Conservation (phyloP, 2,888 invertebrate genomes). For the Hypolimnas misippus region DNA sequence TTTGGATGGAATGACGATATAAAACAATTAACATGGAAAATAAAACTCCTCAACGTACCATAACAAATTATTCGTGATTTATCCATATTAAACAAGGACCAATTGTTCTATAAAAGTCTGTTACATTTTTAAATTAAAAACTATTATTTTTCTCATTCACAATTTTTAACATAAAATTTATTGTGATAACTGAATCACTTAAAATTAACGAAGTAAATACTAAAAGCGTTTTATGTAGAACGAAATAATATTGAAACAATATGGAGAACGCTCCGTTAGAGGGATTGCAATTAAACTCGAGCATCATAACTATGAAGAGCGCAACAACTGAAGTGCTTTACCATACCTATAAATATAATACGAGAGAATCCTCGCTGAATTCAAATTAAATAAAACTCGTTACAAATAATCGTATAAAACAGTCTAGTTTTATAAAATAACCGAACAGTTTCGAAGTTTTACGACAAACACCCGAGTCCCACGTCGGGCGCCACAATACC, state of each 20-base stretch:
- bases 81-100: no score
- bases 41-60: no score
- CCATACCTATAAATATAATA: background rate
- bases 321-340: background rate
- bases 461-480: slow-evolving; percentile 18
- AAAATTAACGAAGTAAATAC: background rate
- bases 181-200: background rate
- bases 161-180: background rate
- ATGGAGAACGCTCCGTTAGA: background rate
- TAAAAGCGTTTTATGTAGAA: background rate
- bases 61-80: no score
- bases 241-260: background rate
- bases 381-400: background rate
- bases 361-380: background rate
- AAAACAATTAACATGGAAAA: no score
- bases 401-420: background rate
- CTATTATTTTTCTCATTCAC: no score
- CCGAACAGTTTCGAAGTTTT: background rate
- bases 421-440: background rate
- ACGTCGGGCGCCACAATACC: slow-evolving; percentile 28
- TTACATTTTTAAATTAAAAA: no score
- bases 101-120: no score
- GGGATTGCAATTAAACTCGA: background rate
- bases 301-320: background rate
- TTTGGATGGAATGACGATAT: no score